These are phyloP conservation scores for Cyanoliseus patagonus DNA, from an alignment of 2,113 vertebrate species.

Conservation along the genomic window DNA sequence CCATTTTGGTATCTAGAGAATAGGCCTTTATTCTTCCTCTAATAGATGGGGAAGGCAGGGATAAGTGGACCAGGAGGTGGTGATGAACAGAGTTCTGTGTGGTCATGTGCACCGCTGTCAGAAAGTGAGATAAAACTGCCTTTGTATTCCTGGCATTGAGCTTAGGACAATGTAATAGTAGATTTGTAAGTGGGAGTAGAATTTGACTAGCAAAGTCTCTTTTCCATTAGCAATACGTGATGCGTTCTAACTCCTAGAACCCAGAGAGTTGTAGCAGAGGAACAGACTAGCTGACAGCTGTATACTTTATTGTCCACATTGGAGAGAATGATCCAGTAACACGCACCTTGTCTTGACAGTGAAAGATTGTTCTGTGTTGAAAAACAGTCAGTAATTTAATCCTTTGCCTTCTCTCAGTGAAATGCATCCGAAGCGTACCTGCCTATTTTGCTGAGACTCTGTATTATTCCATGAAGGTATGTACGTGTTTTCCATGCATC, in stretches of 20 bases:
- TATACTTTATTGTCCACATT: background rate
- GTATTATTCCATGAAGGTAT: conserved; percentile 89
- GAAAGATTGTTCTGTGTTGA: background rate
- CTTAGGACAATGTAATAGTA: background rate
- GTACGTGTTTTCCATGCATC: background rate
- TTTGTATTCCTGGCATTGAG: background rate
- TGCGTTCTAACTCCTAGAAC: background rate
- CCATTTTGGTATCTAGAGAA: background rate
- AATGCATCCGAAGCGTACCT: conserved; percentile 86
- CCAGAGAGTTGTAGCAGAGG: background rate
- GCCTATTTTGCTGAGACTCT: conserved; percentile 88
- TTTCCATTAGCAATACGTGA: background rate
- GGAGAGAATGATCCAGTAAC: background rate
- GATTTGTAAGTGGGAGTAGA: background rate
- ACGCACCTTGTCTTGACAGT: background rate
- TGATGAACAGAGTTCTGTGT: background rate
- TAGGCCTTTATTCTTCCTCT: background rate
- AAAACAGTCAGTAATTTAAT: background rate
- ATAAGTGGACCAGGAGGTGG: background rate
- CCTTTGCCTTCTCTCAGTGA: conserved; percentile 76
- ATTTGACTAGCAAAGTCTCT: background rate
- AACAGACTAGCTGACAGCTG: background rate
- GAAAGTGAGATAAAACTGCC: background rate
- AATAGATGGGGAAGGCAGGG: background rate
- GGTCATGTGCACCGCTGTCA: background rate